Evolutionary conservation across 2,113 vertebrate species (phyloP), one percentile per base, ranked within the genome.

Genomic region (Misgurnus mizolepis): DNA sequence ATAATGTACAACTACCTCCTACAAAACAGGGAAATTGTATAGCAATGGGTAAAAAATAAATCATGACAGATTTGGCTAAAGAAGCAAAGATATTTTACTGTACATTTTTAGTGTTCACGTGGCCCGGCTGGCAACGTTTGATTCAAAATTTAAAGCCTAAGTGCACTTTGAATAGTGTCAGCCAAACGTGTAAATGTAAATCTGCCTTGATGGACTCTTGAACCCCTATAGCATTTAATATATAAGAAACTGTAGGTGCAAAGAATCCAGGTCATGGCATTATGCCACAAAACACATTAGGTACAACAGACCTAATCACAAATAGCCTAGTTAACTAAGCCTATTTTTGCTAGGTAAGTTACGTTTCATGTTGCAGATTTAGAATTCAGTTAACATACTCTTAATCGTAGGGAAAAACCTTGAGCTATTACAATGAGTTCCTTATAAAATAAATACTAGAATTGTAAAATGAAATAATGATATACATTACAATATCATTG

Each of bases 1-100:
- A 99, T 99, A 94, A 94, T 93, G 91, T 87, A 88, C 90, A 92
- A 92, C 86, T 88, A 90, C 89, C 84, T 80, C 45, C 17, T 50
- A 49, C 34, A 5, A 66, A 64, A 47, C 9, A 6, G 17, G 14
- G 17, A 56, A 6, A 56, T 49, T 43, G 3, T 34, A 34, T 34
- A 34, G 27, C 27, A 34, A 34, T 34, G 27, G 27, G 2, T 34
- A 34, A 34, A 34, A 34, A 34, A 34, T 34, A 34, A 34, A 34
- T 34, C 27, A 34, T 34, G 27, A 34, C 27, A 34, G 27, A 34
- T 34, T 34, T 34, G 3, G 3, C 27, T 34, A 2, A 34, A 34
- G 27, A 34, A 34, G 27, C 27, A 34, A 34, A 34, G 27, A 34
- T 34, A 34, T 34, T 34, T 34, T 34, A 34, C 27, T 22, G 22